Evolutionary conservation across 2,888 invertebrate genomes (phyloP), one percentile per base, ranked within the genome.

Genomic region (Bombyx huttoni): DNA sequence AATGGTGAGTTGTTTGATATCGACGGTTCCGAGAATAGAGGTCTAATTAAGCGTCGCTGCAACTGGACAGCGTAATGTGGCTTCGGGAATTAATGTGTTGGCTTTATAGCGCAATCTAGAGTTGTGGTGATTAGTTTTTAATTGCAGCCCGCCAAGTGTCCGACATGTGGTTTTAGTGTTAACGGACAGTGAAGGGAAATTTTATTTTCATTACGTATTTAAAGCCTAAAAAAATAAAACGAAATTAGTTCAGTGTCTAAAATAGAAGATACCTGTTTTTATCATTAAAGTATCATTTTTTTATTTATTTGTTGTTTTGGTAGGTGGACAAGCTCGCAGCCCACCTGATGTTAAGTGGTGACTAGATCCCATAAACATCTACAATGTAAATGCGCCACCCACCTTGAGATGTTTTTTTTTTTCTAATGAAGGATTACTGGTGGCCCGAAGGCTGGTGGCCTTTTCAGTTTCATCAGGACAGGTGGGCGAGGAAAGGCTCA

Each of bases 1-100:
- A 51, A 52, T 50, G 59, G 51, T 54, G 53, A 53, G 61, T 56
- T 56, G 59, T 56, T 53, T 58, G 54, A 61, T 59, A 63, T 62
- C 48, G 54, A 55, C 52, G 58, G 51, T 63, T 63, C 59, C 52
- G 54, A 48, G 56, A 64, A 61, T 55, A 58, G 9, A 13, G 40
- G 13, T 53, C 48, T 53, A 54, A 53, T 50, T 53, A 53, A 51
- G 48, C 35, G 53, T 47, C 49, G 46, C 52, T 24, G 49, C 47
- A 52, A 53, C 49, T 52, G 49, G 47, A 47, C 47, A 47, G 45
- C 45, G 47, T 52, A 50, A 34, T 49, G 52, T 33, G 47, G 33
- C 48, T 49, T 45, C 50, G 34, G 24, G 34, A 1, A 33, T 12
- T 34, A 33, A 46, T 35, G 46, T 49, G 34, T 52, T 46, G 34